These are phyloP conservation scores for Nesometra sesokonis DNA, from an alignment of 35 echinoderm and acorn worm species.

Conservation along the genomic window DNA sequence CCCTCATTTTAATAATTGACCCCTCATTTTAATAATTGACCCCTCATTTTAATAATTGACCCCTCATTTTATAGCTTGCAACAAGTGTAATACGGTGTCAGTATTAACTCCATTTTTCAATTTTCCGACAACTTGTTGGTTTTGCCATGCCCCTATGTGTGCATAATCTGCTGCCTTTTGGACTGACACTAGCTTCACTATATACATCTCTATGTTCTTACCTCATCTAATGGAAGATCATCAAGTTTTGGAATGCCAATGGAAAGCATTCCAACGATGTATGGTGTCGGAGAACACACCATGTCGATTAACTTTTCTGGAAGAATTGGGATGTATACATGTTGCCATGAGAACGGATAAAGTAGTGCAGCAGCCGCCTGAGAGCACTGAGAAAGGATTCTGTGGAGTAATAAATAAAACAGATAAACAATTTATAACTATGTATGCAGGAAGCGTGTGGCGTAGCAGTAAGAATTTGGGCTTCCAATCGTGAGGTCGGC, in stretches of 20 bases:
- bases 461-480: too few species aligned
- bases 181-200: not conserved
- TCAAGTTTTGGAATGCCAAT: constrained; percentile 86
- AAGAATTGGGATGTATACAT: constrained; percentile 91
- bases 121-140: too few species aligned
- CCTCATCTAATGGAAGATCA: constrained; percentile 83
- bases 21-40: too few species aligned
- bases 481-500: too few species aligned
- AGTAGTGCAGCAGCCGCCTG: constrained; percentile 80
- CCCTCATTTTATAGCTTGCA: too few species aligned
- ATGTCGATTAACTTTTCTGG: constrained; percentile 88
- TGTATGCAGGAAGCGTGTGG: too few species aligned
- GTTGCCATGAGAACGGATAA: constrained; percentile 97
- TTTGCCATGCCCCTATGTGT: too few species aligned
- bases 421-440: not conserved
- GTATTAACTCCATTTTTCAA: too few species aligned
- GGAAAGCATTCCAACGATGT: constrained; percentile 94
- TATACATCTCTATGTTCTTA: constrained; percentile 24
- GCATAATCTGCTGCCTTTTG: not conserved
- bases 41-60: too few species aligned
- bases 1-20: too few species aligned
- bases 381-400: constrained; percentile 81
- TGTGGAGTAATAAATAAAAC: constrained; percentile 35
- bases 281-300: constrained; percentile 88
- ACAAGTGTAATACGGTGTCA: too few species aligned